Conservation (phyloP, 2,113 vertebrate species). For the Murina feae region DNA sequence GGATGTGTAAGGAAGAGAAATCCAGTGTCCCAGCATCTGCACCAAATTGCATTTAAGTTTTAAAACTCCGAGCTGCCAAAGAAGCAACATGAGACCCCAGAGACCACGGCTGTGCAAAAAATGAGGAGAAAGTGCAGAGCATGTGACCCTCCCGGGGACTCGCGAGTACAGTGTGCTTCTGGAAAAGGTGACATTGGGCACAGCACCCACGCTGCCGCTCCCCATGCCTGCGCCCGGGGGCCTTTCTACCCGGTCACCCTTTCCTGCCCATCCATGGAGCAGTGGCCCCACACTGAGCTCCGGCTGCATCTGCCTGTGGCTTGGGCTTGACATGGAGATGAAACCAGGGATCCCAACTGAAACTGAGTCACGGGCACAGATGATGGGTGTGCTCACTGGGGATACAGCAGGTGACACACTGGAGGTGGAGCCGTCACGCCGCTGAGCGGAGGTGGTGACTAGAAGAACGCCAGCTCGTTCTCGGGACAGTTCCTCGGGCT, state of each 20-base stretch:
- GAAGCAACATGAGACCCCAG: not conserved
- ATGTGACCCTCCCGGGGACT: not conserved
- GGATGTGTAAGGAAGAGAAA: not conserved
- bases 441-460: not conserved
- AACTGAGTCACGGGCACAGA: not conserved
- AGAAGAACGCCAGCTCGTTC: not conserved
- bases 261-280: not conserved
- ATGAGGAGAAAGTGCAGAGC: not conserved
- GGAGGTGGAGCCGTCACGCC: accelerated
- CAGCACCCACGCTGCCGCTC: accelerated
- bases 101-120: not conserved
- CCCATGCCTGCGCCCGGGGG: not conserved
- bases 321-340: not conserved
- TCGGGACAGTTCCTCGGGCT: not conserved
- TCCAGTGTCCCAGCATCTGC: not conserved
- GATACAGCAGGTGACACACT: not conserved
- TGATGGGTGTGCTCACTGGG: not conserved
- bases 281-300: not conserved
- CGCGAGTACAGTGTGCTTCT: not conserved
- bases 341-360: not conserved
- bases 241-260: not conserved
- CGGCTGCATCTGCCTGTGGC: not conserved
- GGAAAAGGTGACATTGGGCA: not conserved
- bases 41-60: not conserved
- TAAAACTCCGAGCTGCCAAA: not conserved